Base-by-base conservation (phyloP, 2,113 vertebrate species). In the Ochotona curzoniae region DNA sequence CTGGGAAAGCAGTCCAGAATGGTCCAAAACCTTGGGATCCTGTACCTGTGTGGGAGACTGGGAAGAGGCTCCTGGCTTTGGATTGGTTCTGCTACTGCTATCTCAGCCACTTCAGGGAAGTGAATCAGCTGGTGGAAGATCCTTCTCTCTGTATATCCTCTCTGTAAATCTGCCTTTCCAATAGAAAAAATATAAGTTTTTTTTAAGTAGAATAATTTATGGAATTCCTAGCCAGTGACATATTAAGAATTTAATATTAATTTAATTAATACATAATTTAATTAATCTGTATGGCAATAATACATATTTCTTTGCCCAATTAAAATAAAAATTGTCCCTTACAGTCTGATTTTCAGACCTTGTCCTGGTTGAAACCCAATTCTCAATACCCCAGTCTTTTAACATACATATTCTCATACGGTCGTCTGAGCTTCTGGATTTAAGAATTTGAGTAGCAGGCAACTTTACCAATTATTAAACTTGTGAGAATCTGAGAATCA, bases 121-220 rank as follows among this genome's bases (percentile, higher is more conserved):
- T n/a, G n/a, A n/a, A n/a, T n/a, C n/a, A n/a, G n/a, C n/a, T n/a
- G n/a, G n/a, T n/a, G n/a, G n/a, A n/a, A n/a, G n/a, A n/a, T n/a
- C n/a, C n/a, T n/a, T n/a, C n/a, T n/a, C n/a, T n/a, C n/a, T n/a
- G n/a, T n/a, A n/a, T n/a, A n/a, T n/a, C n/a, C n/a, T n/a, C n/a
- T n/a, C n/a, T n/a, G n/a, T n/a, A n/a, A n/a, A n/a, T n/a, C n/a
- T n/a, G n/a, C n/a, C n/a, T n/a, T n/a, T n/a, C n/a, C n/a, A n/a
- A n/a, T n/a, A n/a, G n/a, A n/a, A n/a, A n/a, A n/a, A n/a, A n/a
- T n/a, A n/a, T n/a, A n/a, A n/a, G n/a, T n/a, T n/a, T n/a, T n/a
- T n/a, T n/a, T n/a, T n/a, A n/a, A 76, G 60, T 66, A 91, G 47
- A 91, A 83, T 30, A 83, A 47, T 47, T 66, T 54, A 66, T 74